Evolutionary conservation across 2,113 vertebrate species (phyloP).

Genomic region (Calypte anna): DNA sequence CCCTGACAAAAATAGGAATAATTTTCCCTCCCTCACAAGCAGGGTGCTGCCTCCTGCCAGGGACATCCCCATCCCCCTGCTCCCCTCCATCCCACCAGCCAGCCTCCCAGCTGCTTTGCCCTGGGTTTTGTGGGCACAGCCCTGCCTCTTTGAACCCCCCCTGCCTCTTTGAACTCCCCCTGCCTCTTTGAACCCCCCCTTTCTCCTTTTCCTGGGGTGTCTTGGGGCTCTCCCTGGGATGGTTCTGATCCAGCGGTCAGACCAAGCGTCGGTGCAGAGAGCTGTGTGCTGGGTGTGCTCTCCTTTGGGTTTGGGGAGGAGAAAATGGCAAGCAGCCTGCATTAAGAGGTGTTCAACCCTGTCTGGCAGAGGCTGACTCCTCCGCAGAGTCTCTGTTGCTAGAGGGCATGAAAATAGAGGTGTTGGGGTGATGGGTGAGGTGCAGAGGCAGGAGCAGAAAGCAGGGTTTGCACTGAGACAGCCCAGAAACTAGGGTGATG

Average conservation of each 20-base stretch:
- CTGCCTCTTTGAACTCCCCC: neutral
- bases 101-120: neutral
- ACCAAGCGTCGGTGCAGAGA: neutral
- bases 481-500: neutral
- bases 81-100: neutral
- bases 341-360: conserved; percentile 1
- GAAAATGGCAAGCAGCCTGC: neutral
- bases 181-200: neutral
- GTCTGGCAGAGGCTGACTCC: neutral
- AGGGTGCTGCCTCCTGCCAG: neutral
- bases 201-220: neutral
- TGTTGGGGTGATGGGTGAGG: neutral
- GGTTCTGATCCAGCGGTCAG: neutral
- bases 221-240: neutral
- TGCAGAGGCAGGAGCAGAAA: neutral
- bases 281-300: neutral
- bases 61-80: neutral
- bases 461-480: neutral
- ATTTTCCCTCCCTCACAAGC: neutral
- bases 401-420: conserved; percentile 17
- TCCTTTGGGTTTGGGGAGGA: neutral
- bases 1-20: neutral
- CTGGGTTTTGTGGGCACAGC: neutral
- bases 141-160: neutral
- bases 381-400: neutral